Evolutionary conservation across 2,113 vertebrate species (phyloP).

Genomic region (Antigone vipio): DNA sequence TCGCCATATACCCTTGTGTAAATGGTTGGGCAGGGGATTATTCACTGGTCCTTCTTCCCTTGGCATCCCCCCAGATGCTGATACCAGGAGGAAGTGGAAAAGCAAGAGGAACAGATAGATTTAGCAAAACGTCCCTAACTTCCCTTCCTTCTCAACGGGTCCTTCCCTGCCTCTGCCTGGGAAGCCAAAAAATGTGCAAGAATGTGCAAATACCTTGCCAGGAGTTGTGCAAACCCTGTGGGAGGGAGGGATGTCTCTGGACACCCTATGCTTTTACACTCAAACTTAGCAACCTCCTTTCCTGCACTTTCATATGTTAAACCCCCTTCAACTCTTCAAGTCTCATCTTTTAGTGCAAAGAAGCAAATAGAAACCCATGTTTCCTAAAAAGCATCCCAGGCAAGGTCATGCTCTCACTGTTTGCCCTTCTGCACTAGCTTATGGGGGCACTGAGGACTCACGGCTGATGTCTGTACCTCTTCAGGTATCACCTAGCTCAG

Average conservation of each 20-base stretch:
- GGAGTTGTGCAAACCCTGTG: background rate
- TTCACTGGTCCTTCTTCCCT: background rate
- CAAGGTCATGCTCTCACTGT: background rate
- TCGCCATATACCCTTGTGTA: rapidly evolving
- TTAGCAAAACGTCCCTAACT: slow-evolving; percentile 2
- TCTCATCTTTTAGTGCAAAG: background rate
- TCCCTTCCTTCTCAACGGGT: background rate
- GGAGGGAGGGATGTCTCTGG: background rate
- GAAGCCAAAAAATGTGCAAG: background rate
- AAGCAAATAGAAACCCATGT: background rate
- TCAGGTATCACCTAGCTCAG: background rate
- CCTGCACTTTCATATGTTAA: rapidly evolving
- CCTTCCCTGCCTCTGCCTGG: background rate
- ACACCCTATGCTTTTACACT: rapidly evolving
- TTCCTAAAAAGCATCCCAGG: background rate
- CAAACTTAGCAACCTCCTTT: background rate
- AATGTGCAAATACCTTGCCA: background rate
- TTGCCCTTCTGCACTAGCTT: background rate
- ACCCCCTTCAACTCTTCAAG: background rate
- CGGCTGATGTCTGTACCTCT: background rate
- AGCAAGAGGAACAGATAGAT: slow-evolving; percentile 14
- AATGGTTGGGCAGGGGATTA: background rate
- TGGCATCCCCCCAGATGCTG: background rate
- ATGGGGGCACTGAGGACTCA: background rate
- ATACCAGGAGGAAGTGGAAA: background rate